A percentile compares a stretch with the other conserved stretches of the same genome.
These are phyloP conservation scores for Ornithorhynchus anatinus DNA, from an alignment of 2,113 vertebrate species.

Conservation along the genomic window DNA sequence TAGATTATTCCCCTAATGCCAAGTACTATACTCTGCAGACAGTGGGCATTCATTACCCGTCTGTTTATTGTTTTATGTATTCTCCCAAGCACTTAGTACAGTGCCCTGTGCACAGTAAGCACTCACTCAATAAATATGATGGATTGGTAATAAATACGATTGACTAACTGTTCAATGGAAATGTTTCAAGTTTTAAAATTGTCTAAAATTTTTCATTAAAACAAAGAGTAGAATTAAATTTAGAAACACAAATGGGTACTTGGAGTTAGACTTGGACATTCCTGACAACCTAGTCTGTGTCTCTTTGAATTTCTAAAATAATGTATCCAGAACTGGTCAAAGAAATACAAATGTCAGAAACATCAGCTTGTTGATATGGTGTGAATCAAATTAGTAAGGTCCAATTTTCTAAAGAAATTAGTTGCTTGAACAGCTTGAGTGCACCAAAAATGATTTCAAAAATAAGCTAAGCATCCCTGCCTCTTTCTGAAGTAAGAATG, in stretches of 20 bases:
- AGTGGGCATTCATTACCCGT: too few species aligned
- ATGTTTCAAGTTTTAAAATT: too few species aligned
- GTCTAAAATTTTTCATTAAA: too few species aligned
- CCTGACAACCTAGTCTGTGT: background rate
- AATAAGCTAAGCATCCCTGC: background rate
- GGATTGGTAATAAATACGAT: too few species aligned
- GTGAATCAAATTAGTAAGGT: constrained; percentile 1
- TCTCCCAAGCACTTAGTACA: too few species aligned
- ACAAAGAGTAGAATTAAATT: background rate
- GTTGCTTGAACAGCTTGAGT: constrained; percentile 4
- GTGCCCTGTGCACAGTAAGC: too few species aligned
- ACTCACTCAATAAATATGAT: too few species aligned
- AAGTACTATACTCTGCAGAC: too few species aligned
- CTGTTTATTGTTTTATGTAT: too few species aligned
- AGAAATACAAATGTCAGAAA: background rate
- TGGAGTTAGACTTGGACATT: background rate
- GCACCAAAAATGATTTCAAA: background rate
- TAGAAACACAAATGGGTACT: background rate
- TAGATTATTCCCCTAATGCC: too few species aligned
- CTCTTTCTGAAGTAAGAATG: background rate
- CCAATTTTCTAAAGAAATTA: constrained; percentile 7
- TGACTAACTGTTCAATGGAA: too few species aligned
- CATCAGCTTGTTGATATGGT: background rate
- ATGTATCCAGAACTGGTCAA: background rate
- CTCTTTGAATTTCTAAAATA: background rate